Conservation (phyloP, 2,888 invertebrate species). For the Alsophila aescularia region DNA sequence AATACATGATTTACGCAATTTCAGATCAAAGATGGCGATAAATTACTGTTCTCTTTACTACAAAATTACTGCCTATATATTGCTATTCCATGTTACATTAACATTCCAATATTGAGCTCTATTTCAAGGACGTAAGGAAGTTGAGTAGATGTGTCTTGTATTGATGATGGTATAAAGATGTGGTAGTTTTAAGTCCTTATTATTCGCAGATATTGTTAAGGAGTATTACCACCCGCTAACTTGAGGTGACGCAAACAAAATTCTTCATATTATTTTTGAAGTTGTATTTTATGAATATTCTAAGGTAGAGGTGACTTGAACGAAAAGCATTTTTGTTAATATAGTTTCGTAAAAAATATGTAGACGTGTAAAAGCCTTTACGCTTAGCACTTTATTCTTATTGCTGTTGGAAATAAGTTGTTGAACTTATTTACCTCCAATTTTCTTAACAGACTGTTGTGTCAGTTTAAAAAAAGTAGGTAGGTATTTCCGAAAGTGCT, state of each 20-base stretch:
- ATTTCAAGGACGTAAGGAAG: constrained; percentile 31
- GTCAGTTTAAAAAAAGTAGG: too few relatives aligned
- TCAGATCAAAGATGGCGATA: constrained; percentile 77
- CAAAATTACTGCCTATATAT: constrained; percentile 51
- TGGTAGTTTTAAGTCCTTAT: constrained; percentile 62
- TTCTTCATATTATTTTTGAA: constrained; percentile 45
- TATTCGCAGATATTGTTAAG: constrained; percentile 79
- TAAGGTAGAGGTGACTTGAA: constrained; percentile 38
- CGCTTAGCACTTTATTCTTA: neutral
- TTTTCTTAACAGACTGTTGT: too few relatives aligned
- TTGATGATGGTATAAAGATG: constrained; percentile 30
- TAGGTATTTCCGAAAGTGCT: too few relatives aligned
- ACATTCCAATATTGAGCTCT: constrained; percentile 43
- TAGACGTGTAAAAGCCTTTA: neutral
- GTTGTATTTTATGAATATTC: constrained; percentile 39
- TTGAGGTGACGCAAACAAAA: constrained; percentile 70
- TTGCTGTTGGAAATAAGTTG: neutral
- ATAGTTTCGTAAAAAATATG: neutral
- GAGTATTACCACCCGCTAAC: constrained; percentile 77
- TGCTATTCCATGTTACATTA: constrained; percentile 20
- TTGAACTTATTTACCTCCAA: too few relatives aligned
- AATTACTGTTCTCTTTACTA: constrained; percentile 77
- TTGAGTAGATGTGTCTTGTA: constrained; percentile 3
- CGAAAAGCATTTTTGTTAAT: neutral
- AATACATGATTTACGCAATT: constrained; percentile 83